Evolutionary conservation across 2,113 vertebrate species (phyloP).

Genomic region (Rhabdomys dilectus): DNA sequence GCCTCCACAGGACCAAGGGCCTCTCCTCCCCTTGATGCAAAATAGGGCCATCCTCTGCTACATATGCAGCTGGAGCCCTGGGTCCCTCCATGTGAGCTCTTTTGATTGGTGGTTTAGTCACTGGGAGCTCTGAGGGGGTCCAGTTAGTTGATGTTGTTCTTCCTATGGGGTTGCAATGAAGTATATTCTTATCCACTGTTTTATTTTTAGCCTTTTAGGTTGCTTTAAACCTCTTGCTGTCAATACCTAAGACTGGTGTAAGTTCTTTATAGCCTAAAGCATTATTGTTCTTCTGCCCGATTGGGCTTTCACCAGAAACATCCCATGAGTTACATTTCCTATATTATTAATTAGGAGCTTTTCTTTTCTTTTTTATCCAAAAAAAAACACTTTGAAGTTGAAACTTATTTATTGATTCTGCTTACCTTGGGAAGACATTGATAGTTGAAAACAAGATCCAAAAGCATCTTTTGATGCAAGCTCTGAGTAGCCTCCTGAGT

Average conservation of each 20-base stretch:
- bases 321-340: not conserved
- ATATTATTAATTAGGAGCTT: slow-evolving; percentile 26
- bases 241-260: not conserved
- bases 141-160: too few species aligned
- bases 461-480: slow-evolving; percentile 1
- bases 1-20: too few species aligned
- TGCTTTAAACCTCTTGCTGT: slow-evolving; percentile 31
- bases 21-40: too few species aligned
- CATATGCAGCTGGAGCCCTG: too few species aligned
- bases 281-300: slow-evolving; percentile 18
- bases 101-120: too few species aligned
- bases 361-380: slow-evolving; percentile 42
- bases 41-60: too few species aligned
- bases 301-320: not conserved
- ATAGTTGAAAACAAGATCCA: slow-evolving; percentile 10
- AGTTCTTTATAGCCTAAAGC: not conserved
- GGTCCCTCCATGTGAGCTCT: too few species aligned
- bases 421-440: not conserved
- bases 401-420: slow-evolving; percentile 3
- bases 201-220: not conserved
- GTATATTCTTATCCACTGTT: not conserved
- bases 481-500: not conserved
- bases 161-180: not conserved
- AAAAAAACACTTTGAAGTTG: not conserved
- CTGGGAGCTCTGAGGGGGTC: too few species aligned